Conservation (phyloP, 1,140 invertebrate genomes). For the Macrotrachela quadricornifera region DNA sequence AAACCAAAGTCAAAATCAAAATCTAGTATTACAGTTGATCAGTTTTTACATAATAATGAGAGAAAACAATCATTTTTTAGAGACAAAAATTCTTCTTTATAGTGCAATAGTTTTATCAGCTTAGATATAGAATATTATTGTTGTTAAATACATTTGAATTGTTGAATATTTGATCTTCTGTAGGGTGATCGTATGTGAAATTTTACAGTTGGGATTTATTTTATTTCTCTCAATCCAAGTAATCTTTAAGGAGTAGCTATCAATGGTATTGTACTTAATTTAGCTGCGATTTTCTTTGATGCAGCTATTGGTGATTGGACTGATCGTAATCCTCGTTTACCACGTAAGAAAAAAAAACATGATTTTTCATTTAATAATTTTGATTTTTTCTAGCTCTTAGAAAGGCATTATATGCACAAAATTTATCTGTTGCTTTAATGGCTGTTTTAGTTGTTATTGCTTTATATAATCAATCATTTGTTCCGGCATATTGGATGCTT, state of each 20-base stretch:
- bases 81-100: too few species aligned
- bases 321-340: constrained; percentile 21
- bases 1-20: too few species aligned
- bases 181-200: constrained; percentile 32
- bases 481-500: too few species aligned
- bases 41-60: too few species aligned
- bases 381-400: constrained; percentile 9
- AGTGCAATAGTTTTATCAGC: too few species aligned
- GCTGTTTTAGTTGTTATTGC: constrained; percentile 9
- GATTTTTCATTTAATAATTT: too few species aligned
- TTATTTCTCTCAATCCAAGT: constrained; percentile 16
- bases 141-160: too few species aligned
- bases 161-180: too few species aligned
- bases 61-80: too few species aligned
- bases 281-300: constrained; percentile 24
- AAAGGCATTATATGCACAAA: constrained; percentile 10
- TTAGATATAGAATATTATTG: too few species aligned
- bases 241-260: constrained; percentile 22
- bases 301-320: constrained; percentile 27
- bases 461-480: constrained; percentile 1
- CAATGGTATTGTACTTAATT: constrained; percentile 22
- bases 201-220: constrained; percentile 29
- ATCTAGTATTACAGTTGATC: too few species aligned
- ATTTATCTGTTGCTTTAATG: constrained; percentile 11
- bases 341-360: constrained; percentile 14